These are phyloP conservation scores for Lepidurus couesii DNA, from an alignment of 1,140 invertebrate species.

Conservation along the genomic window DNA sequence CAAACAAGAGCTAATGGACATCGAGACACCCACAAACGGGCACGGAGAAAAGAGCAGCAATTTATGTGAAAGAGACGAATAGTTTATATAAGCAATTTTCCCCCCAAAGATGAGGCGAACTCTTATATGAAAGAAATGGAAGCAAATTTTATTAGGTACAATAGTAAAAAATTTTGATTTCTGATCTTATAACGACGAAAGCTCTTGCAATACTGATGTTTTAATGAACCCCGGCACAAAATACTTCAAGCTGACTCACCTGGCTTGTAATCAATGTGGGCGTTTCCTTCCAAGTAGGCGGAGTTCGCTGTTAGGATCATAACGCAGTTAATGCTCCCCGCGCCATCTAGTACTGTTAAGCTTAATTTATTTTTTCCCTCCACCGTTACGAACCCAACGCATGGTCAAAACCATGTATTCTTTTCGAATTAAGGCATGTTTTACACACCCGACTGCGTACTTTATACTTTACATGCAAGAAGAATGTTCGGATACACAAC, in stretches of 20 bases:
- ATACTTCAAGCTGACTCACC: background rate
- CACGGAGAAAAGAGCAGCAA: background rate
- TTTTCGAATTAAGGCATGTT: background rate
- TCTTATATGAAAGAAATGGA: background rate
- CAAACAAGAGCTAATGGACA: background rate
- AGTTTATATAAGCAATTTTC: too few species aligned
- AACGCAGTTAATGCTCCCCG: background rate
- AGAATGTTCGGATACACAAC: background rate
- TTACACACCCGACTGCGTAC: background rate
- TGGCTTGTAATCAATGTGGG: constrained; percentile 2
- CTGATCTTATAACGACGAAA: background rate
- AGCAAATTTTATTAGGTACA: background rate
- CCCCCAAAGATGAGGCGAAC: too few species aligned
- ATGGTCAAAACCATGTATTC: background rate
- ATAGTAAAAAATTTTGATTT: too few species aligned
- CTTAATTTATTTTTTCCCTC: background rate
- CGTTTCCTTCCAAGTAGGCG: background rate
- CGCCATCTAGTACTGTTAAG: background rate
- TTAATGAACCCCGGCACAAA: background rate
- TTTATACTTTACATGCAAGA: background rate
- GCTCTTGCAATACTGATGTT: constrained; percentile 11
- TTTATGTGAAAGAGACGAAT: too few species aligned
- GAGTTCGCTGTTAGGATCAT: background rate
- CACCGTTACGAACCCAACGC: too few species aligned
- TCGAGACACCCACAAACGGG: background rate